These are phyloP conservation scores for Folsomia candida DNA, from an alignment of 2,888 invertebrate genomes.

Conservation along the genomic window DNA sequence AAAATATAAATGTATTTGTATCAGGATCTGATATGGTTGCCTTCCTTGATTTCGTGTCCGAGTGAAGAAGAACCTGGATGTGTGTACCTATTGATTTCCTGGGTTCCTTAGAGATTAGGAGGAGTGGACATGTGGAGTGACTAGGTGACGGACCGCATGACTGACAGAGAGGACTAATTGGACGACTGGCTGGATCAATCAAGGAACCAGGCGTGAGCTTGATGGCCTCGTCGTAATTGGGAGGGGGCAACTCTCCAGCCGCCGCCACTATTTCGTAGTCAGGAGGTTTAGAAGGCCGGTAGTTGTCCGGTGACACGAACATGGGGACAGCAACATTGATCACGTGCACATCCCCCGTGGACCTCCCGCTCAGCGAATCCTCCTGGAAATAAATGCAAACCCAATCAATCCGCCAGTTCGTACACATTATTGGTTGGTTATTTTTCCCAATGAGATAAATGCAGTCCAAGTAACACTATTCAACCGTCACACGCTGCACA, in stretches of 20 bases:
- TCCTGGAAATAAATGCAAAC: conserved; percentile 25
- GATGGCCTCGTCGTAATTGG: conserved; percentile 71
- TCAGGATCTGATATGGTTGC: background rate
- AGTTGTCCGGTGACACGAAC: conserved; percentile 44
- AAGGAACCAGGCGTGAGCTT: conserved; percentile 62
- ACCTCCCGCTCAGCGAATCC: conserved; percentile 19
- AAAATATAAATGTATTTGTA: background rate
- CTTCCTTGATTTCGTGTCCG: conserved; percentile 3
- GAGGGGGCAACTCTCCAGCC: conserved; percentile 58
- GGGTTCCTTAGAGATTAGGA: background rate
- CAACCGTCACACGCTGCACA: no score
- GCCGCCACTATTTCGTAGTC: conserved; percentile 70
- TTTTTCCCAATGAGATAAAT: no score
- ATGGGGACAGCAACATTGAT: conserved; percentile 50
- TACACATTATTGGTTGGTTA: no score
- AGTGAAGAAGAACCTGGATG: no score
- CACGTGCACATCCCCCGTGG: conserved; percentile 47
- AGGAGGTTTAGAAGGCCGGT: conserved; percentile 61
- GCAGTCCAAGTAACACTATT: no score
- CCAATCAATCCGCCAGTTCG: background rate
- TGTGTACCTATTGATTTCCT: background rate
- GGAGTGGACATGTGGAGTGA: conserved; percentile 33
- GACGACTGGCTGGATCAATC: conserved; percentile 20
- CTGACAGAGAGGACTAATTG: conserved; percentile 7
- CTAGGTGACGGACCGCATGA: conserved; percentile 40